Conservation (phyloP, 2,888 invertebrate genomes). For the Drosophila prostipennis region DNA sequence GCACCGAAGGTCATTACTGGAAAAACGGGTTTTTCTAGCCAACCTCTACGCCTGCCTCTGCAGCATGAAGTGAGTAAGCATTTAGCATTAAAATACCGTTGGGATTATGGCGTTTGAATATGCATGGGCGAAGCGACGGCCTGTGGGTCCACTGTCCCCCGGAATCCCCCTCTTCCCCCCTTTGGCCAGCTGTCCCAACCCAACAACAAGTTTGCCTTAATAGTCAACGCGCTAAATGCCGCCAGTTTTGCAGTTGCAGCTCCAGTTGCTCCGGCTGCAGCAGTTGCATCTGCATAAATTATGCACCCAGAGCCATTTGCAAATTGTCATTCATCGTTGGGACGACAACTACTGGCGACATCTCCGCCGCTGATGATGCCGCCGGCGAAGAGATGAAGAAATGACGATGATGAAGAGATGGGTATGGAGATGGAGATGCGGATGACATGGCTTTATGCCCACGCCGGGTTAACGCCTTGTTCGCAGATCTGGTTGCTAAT, state of each 20-base stretch:
- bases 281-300: conserved; percentile 72
- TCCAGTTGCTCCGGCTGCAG: conserved; percentile 25
- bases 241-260: conserved; percentile 50
- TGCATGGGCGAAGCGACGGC: conserved; percentile 63
- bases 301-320: conserved; percentile 70
- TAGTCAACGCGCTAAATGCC: conserved; percentile 61
- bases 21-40: conserved; percentile 71
- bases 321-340: conserved; percentile 68
- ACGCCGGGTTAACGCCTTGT: conserved; percentile 55
- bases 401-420: conserved; percentile 11
- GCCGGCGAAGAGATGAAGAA: not conserved
- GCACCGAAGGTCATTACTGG: conserved; percentile 80
- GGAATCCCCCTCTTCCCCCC: not conserved
- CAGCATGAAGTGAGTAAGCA: conserved; percentile 67
- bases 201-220: conserved; percentile 62
- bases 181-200: conserved; percentile 8
- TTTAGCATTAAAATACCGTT: conserved; percentile 78
- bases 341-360: conserved; percentile 32
- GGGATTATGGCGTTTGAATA: conserved; percentile 76
- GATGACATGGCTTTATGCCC: conserved; percentile 50
- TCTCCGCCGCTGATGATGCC: conserved; percentile 22
- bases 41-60: conserved; percentile 18
- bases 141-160: not conserved
- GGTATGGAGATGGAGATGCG: conserved; percentile 33
- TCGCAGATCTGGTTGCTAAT: conserved; percentile 23